Base-by-base conservation (phyloP, 2,797 vertebrate species). In the Melanotaenia parkinsoni region DNA sequence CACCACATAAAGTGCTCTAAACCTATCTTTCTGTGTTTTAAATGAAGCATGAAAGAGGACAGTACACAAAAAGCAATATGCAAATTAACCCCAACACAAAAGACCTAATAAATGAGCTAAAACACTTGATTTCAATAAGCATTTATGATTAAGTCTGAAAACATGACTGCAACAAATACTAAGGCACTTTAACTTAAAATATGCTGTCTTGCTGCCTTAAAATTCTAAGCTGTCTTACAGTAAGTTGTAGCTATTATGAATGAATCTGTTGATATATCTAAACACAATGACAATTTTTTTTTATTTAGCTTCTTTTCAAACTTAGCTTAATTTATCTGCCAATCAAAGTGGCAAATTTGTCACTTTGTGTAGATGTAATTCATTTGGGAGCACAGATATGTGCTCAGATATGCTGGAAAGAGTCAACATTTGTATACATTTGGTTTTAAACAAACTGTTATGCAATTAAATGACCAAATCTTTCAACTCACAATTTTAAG, bases 161-260 rank as follows among this genome's bases (percentile, higher is more conserved):
- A 91, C 79, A 77, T 84, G 72, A 86, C 82, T 87, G 89, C 92
- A 92, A 93, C 89, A 91, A 87, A 93, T 91, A 90, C 89, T 91
- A 93, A 93, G 92, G 92, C 92, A 93, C 92, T 93, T 92, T 16
- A 91, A 92, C 86, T 89, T 76, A 93, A 92, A 84, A 79, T 78
- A 84, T 83, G 71, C 80, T 85, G 74, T 84, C 84, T 87, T 86
- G 37, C 54, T 80, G 83, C 71, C 80, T 77, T 91, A 89, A 90
- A 85, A 91, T 82, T 88, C 59, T 88, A 87, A 88, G 81, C 85
- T 89, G 84, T 79, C 56, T 65, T 26, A 53, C 50, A 26, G 12
- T 53, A 82, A 59, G 26, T 77, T 81, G 26, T 38, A 37, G 28
- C 38, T 37, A 66, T 65, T 63, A 53, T 32, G 32, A 71, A 18